Percentiles rank a stretch among this genome's conserved stretches.
Evolutionary conservation across 2,113 vertebrate genomes (phyloP).

Genomic region (Apodemus sylvaticus): DNA sequence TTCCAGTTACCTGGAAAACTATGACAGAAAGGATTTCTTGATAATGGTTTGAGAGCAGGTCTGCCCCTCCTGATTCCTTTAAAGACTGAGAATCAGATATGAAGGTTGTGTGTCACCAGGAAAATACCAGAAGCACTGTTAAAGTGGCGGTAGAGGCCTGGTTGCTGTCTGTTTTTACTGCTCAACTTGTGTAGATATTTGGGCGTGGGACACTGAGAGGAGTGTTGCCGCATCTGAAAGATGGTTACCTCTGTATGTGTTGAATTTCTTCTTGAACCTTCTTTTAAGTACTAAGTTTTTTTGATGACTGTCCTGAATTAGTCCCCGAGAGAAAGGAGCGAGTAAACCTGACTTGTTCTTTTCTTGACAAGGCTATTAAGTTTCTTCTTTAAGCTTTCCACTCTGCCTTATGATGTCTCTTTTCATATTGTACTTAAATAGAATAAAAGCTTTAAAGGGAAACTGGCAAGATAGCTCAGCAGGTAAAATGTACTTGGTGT

Average conservation of each 20-base stretch:
- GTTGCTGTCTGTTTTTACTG: neutral
- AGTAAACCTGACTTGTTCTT: neutral
- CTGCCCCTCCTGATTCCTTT: neutral
- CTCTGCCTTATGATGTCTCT: neutral
- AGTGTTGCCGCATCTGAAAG: neutral
- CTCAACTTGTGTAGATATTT: neutral
- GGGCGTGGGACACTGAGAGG: neutral
- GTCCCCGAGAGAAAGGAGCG: neutral
- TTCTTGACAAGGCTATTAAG: neutral
- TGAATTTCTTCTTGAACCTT: neutral
- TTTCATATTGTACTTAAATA: neutral
- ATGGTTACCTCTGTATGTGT: neutral
- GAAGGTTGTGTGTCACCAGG: neutral
- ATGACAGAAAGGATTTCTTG: neutral
- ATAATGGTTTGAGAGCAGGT: neutral
- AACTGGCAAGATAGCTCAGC: neutral
- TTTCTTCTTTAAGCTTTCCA: neutral
- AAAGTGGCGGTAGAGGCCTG: neutral
- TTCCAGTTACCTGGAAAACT: neutral
- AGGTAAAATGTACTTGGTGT: neutral
- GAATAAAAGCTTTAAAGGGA: neutral
- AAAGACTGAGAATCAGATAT: neutral
- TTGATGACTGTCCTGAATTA: neutral
- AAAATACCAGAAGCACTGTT: constrained; percentile 11
- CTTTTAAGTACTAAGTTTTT: neutral